Evolutionary conservation across 2,797 vertebrate genomes (phyloP).

Genomic region (Danio aesculapii): DNA sequence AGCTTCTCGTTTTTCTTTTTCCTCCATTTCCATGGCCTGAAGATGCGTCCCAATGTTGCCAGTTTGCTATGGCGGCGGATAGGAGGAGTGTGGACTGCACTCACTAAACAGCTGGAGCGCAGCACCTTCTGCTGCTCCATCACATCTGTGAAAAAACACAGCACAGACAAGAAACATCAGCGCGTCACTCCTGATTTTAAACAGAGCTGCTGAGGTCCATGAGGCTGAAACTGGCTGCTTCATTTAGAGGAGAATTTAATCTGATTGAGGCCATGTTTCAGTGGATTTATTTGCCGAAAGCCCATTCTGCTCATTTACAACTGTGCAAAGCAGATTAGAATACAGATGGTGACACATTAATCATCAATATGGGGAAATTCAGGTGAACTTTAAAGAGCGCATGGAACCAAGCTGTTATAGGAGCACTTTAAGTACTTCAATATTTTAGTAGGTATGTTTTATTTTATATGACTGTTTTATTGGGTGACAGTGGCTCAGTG

Average conservation of each 20-base stretch:
- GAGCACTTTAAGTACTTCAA: background rate
- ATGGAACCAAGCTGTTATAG: background rate
- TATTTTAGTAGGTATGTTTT: background rate
- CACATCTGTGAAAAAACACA: slow-evolving; percentile 77
- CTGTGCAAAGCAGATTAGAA: slow-evolving; percentile 5
- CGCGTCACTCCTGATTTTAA: background rate
- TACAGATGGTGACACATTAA: background rate
- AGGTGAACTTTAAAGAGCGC: background rate
- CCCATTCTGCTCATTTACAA: slow-evolving; percentile 19
- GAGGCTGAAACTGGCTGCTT: background rate
- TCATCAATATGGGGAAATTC: background rate
- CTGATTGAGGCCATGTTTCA: background rate
- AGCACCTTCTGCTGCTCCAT: slow-evolving; percentile 89
- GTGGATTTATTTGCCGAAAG: background rate
- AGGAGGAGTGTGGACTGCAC: slow-evolving; percentile 91
- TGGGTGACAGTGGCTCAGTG: background rate
- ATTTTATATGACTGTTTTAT: background rate
- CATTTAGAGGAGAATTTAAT: slow-evolving; percentile 19
- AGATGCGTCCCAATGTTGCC: slow-evolving; percentile 94
- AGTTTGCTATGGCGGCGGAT: slow-evolving; percentile 95
- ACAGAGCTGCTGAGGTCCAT: background rate
- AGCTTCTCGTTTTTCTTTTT: slow-evolving; percentile 99
- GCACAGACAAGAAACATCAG: slow-evolving; percentile 13
- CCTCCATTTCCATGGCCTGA: slow-evolving; percentile 98
- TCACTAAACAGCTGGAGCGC: slow-evolving; percentile 89